Base-by-base conservation (phyloP, 2,888 invertebrate species). In the Actias luna region DNA sequence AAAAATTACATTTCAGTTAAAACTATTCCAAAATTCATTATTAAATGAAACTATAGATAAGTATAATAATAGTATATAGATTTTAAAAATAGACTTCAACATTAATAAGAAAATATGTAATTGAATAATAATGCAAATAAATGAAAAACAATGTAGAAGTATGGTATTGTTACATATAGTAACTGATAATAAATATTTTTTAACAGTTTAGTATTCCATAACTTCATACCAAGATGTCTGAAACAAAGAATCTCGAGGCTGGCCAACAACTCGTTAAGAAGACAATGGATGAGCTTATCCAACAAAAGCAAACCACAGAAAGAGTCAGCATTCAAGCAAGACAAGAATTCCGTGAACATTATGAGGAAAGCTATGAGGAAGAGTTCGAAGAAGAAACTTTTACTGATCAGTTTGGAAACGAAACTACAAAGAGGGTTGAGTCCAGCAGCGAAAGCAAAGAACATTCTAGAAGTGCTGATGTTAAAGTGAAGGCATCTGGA, bases 361-460 rank as follows among this genome's bases (percentile, higher is more conserved):
- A 84, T 71, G 82, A 88, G 65, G 88, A 92, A 69, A 92, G 92
- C 70, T 93, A 92, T 68, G 93, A 93, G 64, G 93, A 93, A 67
- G 93, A 92, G 66, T 92, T 91, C 57, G 88, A 93, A 66, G 93
- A 93, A 62, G 92, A 93, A 71, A 93, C 92, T 18, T 88, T 87
- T 65, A 93, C 81, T 25, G 93, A 93, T 70, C 78, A 92, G 65
- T 80, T 73, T 46, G 93, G 93, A 64, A 93, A 93, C 64, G 85
- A 80, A 61, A 91, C 92, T 5, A 92, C 93, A 8, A 92, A 91
- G 31, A 82, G 91, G 60, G 77, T 87, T 8, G 93, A 93, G 67
- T 87, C 92, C 1, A 93, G 93, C 75, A 90, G 89, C 64, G 92
- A 93, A 73, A 93, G 92, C 76, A 89, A 89, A 67, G 91, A 93